phyloP scores from a whole-genome alignment of 1,140 invertebrate genomes.

The Meloidogyne hapla region DNA sequence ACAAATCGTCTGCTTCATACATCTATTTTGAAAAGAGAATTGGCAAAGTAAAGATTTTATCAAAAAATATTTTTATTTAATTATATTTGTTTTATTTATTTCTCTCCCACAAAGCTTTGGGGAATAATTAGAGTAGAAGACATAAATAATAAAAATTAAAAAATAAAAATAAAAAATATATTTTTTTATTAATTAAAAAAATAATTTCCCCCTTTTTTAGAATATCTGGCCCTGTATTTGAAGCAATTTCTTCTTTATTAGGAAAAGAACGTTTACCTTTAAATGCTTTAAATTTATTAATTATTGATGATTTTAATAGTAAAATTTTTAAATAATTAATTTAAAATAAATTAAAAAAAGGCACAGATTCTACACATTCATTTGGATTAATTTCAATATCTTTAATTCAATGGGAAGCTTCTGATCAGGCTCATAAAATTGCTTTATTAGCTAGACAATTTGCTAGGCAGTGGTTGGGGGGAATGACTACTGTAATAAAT shows the following conservation, averaged over 20 bases:
- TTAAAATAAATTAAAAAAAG: constrained; percentile 1
- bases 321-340: constrained; percentile 10
- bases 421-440: constrained; percentile 46
- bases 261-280: constrained; percentile 40
- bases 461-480: constrained; percentile 48
- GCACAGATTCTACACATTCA: constrained; percentile 37
- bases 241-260: constrained; percentile 26
- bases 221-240: constrained; percentile 26
- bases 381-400: constrained; percentile 39
- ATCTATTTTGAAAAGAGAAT: constrained; percentile 31
- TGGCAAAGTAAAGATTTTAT: constrained; percentile 9
- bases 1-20: constrained; percentile 32
- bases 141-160: no score
- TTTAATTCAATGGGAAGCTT: constrained; percentile 40
- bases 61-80: no score
- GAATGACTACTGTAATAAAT: constrained; percentile 32
- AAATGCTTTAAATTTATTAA: constrained; percentile 30
- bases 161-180: no score
- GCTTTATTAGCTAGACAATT: constrained; percentile 42
- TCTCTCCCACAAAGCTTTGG: no score
- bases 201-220: background rate
- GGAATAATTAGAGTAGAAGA: no score
- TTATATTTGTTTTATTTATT: no score
- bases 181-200: no score
- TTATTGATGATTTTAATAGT: constrained; percentile 38